phyloP scores from a whole-genome alignment of 2,888 invertebrate genomes.

The Artemia sinica region DNA sequence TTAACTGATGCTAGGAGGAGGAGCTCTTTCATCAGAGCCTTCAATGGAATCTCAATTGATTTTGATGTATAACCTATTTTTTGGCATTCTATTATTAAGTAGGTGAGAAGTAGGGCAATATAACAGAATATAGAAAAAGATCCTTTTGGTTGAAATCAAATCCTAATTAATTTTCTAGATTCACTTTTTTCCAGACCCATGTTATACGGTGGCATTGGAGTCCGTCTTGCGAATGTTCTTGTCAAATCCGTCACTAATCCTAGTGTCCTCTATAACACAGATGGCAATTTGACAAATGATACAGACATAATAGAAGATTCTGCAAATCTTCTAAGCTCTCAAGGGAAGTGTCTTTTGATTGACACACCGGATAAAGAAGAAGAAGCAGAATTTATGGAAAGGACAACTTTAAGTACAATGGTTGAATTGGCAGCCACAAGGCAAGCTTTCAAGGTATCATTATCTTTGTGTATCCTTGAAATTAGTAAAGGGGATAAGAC shows the following conservation, averaged over 20 bases:
- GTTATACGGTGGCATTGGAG: conserved; percentile 36
- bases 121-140: too few relatives aligned
- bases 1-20: too few relatives aligned
- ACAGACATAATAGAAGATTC: conserved; percentile 29
- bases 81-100: too few relatives aligned
- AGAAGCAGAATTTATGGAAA: background rate
- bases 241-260: conserved; percentile 35
- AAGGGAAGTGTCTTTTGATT: conserved; percentile 6
- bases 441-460: conserved; percentile 3
- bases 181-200: conserved; percentile 32
- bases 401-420: conserved; percentile 10
- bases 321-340: conserved; percentile 23
- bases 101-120: too few relatives aligned
- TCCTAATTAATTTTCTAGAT: too few relatives aligned
- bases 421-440: conserved; percentile 10
- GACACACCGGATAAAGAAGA: background rate
- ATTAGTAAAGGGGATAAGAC: too few relatives aligned
- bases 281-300: conserved; percentile 32
- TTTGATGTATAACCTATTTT: too few relatives aligned
- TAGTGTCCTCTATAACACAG: conserved; percentile 32
- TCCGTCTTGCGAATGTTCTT: conserved; percentile 36
- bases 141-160: too few relatives aligned
- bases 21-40: too few relatives aligned
- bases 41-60: too few relatives aligned
- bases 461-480: too few relatives aligned